Conservation (phyloP, 2,888 invertebrate genomes). For the Coelinius sp. region DNA sequence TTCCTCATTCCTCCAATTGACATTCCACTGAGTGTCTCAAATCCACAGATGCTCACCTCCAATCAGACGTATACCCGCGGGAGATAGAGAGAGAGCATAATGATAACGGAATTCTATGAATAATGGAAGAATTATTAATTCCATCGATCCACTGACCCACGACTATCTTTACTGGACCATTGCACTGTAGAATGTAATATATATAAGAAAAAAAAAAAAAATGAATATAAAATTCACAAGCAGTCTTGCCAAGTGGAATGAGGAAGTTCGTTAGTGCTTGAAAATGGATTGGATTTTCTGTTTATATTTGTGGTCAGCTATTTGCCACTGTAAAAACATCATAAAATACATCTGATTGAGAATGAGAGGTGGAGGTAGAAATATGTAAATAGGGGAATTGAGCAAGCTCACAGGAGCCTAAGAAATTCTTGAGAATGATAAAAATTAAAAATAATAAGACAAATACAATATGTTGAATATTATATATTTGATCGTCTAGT, state of each 20-base stretch:
- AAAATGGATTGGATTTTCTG: slow-evolving; percentile 3
- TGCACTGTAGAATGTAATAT: too few species aligned
- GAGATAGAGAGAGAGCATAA: neutral
- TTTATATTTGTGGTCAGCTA: neutral
- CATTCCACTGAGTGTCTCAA: slow-evolving; percentile 42
- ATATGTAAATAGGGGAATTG: neutral
- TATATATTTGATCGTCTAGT: slow-evolving; percentile 28
- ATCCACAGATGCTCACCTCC: neutral
- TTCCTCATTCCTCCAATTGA: slow-evolving; percentile 52
- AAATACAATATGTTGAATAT: neutral
- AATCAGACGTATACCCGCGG: neutral
- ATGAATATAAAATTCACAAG: neutral
- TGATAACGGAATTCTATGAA: slow-evolving; percentile 1
- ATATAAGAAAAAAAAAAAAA: too few species aligned
- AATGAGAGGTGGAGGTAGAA: neutral
- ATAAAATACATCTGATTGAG: neutral
- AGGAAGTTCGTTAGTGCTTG: slow-evolving; percentile 8
- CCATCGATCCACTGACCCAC: slow-evolving; percentile 25
- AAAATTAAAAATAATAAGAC: neutral
- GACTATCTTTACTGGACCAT: slow-evolving; percentile 10
- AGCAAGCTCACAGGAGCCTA: neutral
- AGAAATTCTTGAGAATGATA: neutral
- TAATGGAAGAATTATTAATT: slow-evolving; percentile 6
- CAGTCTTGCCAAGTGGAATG: neutral
- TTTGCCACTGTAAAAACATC: neutral